Percentiles rank a stretch among this genome's conserved stretches.
phyloP scores from a whole-genome alignment of 2,113 vertebrate genomes.

The Solea solea region DNA sequence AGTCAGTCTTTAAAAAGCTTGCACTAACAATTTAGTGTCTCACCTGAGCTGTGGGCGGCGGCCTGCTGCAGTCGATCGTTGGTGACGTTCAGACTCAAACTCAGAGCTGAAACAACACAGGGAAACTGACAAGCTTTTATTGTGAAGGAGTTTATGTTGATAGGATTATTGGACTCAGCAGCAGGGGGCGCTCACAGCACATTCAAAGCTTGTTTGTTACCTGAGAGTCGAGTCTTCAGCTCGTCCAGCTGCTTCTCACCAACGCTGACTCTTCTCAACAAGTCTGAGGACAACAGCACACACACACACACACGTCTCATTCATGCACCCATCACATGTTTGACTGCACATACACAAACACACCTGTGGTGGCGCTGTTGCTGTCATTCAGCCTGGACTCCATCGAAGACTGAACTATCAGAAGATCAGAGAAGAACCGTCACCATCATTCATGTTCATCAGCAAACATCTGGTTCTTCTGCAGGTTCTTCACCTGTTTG shows the following conservation, averaged over 20 bases:
- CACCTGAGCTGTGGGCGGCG: background rate
- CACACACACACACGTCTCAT: background rate
- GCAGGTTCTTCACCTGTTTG: too few species aligned
- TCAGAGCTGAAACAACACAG: conserved; percentile 9
- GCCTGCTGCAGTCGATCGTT: background rate
- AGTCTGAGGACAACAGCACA: background rate
- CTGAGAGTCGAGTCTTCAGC: background rate
- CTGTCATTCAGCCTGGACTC: conserved; percentile 6
- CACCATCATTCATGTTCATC: too few species aligned
- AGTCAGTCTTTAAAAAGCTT: too few species aligned
- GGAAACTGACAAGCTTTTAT: too few species aligned
- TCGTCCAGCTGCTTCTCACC: conserved; percentile 25
- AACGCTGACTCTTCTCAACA: background rate
- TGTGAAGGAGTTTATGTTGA: too few species aligned
- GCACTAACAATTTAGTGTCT: too few species aligned
- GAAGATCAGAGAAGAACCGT: too few species aligned
- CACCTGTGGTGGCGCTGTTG: conserved; percentile 9
- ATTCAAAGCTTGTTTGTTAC: background rate
- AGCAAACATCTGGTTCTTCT: too few species aligned
- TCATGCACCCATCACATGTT: background rate
- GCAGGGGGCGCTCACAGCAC: too few species aligned
- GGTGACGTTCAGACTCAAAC: conserved; percentile 15
- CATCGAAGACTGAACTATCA: conserved; percentile 2
- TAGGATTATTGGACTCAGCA: too few species aligned
- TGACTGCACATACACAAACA: too few species aligned